A percentile compares a stretch with the other conserved stretches of the same genome.
phyloP scores from a whole-genome alignment of 2,113 vertebrate genomes.

The Periophthalmus modestus region DNA sequence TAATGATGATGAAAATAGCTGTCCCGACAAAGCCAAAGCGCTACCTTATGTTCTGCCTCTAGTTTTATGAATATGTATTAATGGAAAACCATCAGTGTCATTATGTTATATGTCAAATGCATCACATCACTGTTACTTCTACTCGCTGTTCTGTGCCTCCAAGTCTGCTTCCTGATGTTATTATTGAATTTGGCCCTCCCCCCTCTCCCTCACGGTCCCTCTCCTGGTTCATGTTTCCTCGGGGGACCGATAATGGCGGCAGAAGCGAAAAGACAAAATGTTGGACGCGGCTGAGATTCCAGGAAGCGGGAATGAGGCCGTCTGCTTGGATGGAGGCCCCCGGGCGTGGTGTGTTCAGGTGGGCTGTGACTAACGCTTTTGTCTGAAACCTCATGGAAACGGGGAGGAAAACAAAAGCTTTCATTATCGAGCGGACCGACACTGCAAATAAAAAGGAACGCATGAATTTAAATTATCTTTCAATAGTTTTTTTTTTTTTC shows the following conservation, averaged over 20 bases:
- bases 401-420: constrained; percentile 19
- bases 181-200: constrained; percentile 65
- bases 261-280: constrained; percentile 71
- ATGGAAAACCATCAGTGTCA: not conserved
- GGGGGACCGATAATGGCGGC: constrained; percentile 67
- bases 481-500: too few relatives aligned
- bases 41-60: constrained; percentile 8
- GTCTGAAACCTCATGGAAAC: constrained; percentile 30
- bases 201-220: constrained; percentile 49
- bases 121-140: not conserved
- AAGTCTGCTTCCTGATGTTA: constrained; percentile 34
- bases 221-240: constrained; percentile 62
- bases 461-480: not conserved
- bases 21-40: constrained; percentile 53
- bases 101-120: not conserved
- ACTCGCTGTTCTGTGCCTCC: constrained; percentile 22
- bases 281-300: constrained; percentile 65
- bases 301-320: constrained; percentile 70
- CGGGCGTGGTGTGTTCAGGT: constrained; percentile 55
- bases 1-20: constrained; percentile 59
- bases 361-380: constrained; percentile 46
- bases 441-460: too few relatives aligned
- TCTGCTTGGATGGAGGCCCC: constrained; percentile 44
- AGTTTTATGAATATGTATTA: not conserved
- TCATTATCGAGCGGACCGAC: not conserved